Percentiles rank a stretch among this genome's conserved stretches.
Conservation (phyloP, 1,140 invertebrate genomes). For the Nasonia longicornis region DNA sequence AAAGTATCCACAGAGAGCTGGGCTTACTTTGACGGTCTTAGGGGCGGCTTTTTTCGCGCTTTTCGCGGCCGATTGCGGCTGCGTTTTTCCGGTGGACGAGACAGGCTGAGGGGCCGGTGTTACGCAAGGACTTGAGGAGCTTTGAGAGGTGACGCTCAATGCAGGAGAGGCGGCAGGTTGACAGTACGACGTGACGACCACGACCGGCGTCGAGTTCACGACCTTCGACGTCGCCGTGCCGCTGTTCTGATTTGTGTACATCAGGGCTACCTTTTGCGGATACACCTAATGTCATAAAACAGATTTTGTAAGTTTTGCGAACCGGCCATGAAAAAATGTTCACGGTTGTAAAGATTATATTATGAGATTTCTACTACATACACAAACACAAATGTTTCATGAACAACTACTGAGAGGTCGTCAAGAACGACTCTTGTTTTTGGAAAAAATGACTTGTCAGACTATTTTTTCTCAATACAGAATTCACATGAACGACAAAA, state of each 20-base stretch:
- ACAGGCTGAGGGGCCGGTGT: constrained; percentile 69
- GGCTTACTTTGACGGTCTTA: constrained; percentile 71
- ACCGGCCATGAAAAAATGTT: neutral
- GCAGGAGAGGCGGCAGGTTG: constrained; percentile 74
- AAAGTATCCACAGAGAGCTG: constrained; percentile 56
- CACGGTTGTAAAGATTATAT: neutral
- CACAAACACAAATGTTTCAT: neutral
- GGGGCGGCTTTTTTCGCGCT: constrained; percentile 70
- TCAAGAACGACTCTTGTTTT: neutral
- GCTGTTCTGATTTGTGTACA: constrained; percentile 68
- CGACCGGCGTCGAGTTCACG: constrained; percentile 70
- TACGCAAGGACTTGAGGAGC: constrained; percentile 74
- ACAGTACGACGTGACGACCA: constrained; percentile 73
- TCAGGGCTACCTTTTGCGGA: constrained; percentile 63
- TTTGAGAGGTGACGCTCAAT: constrained; percentile 74
- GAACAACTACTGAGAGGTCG: neutral
- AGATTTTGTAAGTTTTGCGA: constrained; percentile 1
- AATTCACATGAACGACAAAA: constrained; percentile 3
- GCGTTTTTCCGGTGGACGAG: constrained; percentile 62
- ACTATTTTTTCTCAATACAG: neutral
- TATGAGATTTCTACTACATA: neutral
- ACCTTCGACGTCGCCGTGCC: constrained; percentile 58
- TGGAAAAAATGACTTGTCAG: constrained; percentile 1
- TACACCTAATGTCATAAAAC: constrained; percentile 53
- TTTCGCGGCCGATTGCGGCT: constrained; percentile 66